Evolutionary conservation across 1,140 invertebrate genomes (phyloP).

Genomic region (Antheraea pernyi): DNA sequence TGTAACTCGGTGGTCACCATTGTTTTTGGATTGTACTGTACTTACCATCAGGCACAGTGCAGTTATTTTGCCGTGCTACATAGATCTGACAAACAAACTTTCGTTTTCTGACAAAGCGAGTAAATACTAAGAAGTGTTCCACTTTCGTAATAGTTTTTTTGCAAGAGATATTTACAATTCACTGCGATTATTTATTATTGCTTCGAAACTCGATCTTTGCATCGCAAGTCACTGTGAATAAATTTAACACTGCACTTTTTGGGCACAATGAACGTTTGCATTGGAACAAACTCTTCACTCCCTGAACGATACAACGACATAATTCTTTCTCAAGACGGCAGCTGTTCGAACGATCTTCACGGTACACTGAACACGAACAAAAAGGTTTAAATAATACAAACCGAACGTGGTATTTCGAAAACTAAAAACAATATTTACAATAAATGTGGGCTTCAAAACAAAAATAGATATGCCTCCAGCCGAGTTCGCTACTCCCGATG

Average conservation of each 20-base stretch:
- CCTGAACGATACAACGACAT: slow-evolving; percentile 32
- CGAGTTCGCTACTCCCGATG: slow-evolving; percentile 13
- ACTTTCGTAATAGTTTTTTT: neutral
- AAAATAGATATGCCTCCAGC: slow-evolving; percentile 55
- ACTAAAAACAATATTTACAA: slow-evolving; percentile 68
- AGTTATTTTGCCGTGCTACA: too few relatives aligned
- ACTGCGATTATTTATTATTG: neutral
- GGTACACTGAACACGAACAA: slow-evolving; percentile 30
- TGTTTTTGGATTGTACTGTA: too few relatives aligned
- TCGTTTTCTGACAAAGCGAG: neutral
- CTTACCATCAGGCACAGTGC: too few relatives aligned
- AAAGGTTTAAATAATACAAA: slow-evolving; percentile 42
- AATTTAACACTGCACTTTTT: slow-evolving; percentile 44
- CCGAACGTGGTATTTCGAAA: slow-evolving; percentile 53
- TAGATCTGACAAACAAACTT: neutral
- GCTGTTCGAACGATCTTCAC: slow-evolving; percentile 40
- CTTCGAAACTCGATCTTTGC: neutral
- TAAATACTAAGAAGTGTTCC: neutral
- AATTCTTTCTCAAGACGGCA: slow-evolving; percentile 16
- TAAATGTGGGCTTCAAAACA: slow-evolving; percentile 65
- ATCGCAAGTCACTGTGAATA: slow-evolving; percentile 10
- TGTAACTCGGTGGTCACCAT: too few relatives aligned
- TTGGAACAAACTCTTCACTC: slow-evolving; percentile 31
- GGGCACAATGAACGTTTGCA: slow-evolving; percentile 27
- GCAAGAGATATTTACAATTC: neutral